These are phyloP conservation scores for Lampris incognitus DNA, from an alignment of 2,113 vertebrate species.

Conservation along the genomic window DNA sequence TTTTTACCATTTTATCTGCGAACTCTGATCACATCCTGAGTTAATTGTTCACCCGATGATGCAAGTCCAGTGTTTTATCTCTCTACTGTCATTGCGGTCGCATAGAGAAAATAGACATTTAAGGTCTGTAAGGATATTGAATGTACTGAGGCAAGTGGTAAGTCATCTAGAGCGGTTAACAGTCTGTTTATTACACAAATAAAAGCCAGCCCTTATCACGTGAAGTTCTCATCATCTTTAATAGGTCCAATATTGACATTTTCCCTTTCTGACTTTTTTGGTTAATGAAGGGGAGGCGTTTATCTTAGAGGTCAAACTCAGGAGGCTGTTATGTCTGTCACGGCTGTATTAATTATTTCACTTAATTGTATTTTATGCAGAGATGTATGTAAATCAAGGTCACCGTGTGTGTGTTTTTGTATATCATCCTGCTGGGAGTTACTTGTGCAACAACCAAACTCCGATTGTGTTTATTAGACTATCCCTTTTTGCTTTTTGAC, in stretches of 20 bases:
- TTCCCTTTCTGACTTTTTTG: slow-evolving; percentile 41
- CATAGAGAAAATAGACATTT: slow-evolving; percentile 19
- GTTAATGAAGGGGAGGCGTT: slow-evolving; percentile 17
- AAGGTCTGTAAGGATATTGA: slow-evolving; percentile 22
- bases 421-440: not conserved
- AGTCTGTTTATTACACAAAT: slow-evolving; percentile 73
- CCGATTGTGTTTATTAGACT: not conserved
- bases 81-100: slow-evolving; percentile 25
- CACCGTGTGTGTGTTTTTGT: slow-evolving; percentile 35
- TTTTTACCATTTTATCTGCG: slow-evolving; percentile 23
- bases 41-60: slow-evolving; percentile 2
- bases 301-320: slow-evolving; percentile 16
- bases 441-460: slow-evolving; percentile 2
- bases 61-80: slow-evolving; percentile 7
- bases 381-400: slow-evolving; percentile 41
- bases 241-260: slow-evolving; percentile 81
- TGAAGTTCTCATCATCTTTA: slow-evolving; percentile 71
- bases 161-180: slow-evolving; percentile 32
- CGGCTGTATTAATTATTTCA: slow-evolving; percentile 5
- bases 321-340: slow-evolving; percentile 18
- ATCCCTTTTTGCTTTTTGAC: slow-evolving; percentile 3
- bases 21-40: slow-evolving; percentile 15
- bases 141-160: slow-evolving; percentile 56
- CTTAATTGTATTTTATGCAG: slow-evolving; percentile 54
- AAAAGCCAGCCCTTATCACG: slow-evolving; percentile 73